Evolutionary conservation across 1,140 invertebrate species (phyloP), one percentile per base, ranked within the genome.

Genomic region (Leptinotarsa defecta): DNA sequence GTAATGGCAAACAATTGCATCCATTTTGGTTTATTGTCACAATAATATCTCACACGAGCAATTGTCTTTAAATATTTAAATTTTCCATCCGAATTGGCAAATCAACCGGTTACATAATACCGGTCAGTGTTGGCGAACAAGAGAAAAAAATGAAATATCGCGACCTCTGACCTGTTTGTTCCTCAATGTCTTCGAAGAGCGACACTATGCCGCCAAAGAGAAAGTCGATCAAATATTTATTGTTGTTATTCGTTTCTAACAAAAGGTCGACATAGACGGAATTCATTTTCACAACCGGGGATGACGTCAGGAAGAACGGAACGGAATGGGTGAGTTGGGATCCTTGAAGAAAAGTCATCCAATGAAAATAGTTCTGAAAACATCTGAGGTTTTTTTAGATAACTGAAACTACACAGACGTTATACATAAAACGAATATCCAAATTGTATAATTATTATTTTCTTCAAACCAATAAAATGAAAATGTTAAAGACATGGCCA

Each of bases 211-310:
- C 52, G 52, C 17, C 17, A 57, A 57, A 57, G 52, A n/a, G 52
- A 57, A 57, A 57, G 52, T 57, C 52, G 52, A 57, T 57, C 52
- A 57, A 57, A 57, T 57, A 19, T 57, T 57, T 57, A 17, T 43
- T 43, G 34, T 43, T 57, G 15, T 57, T 19, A 57, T 57, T 19
- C 52, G n/a, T 0, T 57, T 8, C 52, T 19, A 57, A 57, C 52
- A 19, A 57, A 57, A 57, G 52, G 52, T 57, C 52, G 17, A 57
- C 52, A 57, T 57, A 3, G n/a, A 19, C 15, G n/a, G 52, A 57
- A 57, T 57, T n/a, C 1, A 57, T 57, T 57, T 19, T 19, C 6
- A 15, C 15, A 17, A 13, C n/a, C 15, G 4, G n/a, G 52, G n/a
- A 57, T 57, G 52, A 57, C 17, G 52, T 57, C 15, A 57, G 52